Base-by-base conservation (phyloP, 2,888 invertebrate genomes). In the Synergus itoensis region DNA sequence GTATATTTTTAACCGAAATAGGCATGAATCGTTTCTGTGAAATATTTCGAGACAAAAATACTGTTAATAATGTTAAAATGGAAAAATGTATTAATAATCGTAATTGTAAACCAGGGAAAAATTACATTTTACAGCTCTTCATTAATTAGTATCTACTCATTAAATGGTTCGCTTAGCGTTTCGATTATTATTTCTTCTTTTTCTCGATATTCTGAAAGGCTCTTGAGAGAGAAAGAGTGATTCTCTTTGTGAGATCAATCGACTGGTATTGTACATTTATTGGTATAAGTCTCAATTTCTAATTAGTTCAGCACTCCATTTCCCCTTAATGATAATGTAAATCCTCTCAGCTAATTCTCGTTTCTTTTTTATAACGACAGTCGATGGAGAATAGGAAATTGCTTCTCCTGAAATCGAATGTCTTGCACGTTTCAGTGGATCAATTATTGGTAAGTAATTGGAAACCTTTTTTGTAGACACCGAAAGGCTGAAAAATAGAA, bases 381-480 rank as follows among this genome's bases (percentile, higher is more conserved):
- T 21, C 18, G 12, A 5, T 21, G 60, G 12, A 21, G 18, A 21
- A 21, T 60, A 14, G 21, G 12, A 1, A 28, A 60, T 60, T 60
- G 21, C 4, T 21, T 60, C 12, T 12, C 21, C 14, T 60, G 14
- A 21, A 60, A 60, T 21, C 7, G 9, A 8, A 21, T 48, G 14
- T 67, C 28, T 45, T 67, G 18, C 28, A 69, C 45, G 36, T 48
- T 48, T 69, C 48, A 69, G 28, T 36, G 4, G 36, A 69, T 21
- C 69, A 69, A 69, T 48, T 69, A 69, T 69, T 69, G 69, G 11
- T 16, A 8, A 69, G 48, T 28, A 48, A 69, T 45, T 69, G 69
- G n/a, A 48, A 69, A 48, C 45, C 45, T 45, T 43, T 67, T 45
- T 65, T 43, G 7, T 67, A 9, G n/a, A 2, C 43, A 43, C 12